Evolutionary conservation across 2,113 vertebrate genomes (phyloP).

Genomic region (Elanus axillaris): DNA sequence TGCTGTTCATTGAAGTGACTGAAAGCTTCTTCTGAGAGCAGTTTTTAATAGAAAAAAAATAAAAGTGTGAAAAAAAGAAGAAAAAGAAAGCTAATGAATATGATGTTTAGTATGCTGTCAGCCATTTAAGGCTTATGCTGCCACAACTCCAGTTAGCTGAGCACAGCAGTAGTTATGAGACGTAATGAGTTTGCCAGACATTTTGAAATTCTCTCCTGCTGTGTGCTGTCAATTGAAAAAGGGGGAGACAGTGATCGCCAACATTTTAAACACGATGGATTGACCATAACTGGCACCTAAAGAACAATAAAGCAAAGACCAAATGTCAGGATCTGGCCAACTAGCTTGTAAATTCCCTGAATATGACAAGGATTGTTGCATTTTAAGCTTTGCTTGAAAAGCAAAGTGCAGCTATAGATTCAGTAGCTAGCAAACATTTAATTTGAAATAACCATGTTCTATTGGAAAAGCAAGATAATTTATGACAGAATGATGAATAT

Average conservation of each 20-base stretch:
- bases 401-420: not conserved
- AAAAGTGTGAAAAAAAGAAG: not conserved
- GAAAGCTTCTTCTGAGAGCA: not conserved
- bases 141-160: slow-evolving; percentile 50
- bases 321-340: not conserved
- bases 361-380: not conserved
- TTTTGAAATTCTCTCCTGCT: slow-evolving; percentile 52
- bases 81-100: not conserved
- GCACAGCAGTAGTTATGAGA: slow-evolving; percentile 60
- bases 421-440: not conserved
- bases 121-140: slow-evolving; percentile 30
- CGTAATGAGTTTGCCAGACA: slow-evolving; percentile 46
- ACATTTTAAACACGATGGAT: slow-evolving; percentile 39
- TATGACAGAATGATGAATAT: not conserved
- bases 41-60: not conserved
- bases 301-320: slow-evolving; percentile 7
- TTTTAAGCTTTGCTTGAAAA: slow-evolving; percentile 5
- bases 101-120: slow-evolving; percentile 22
- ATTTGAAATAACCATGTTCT: not conserved
- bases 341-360: not conserved
- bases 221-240: slow-evolving; percentile 54
- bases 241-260: slow-evolving; percentile 2
- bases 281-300: slow-evolving; percentile 12
- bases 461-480: not conserved
- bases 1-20: not conserved